These are phyloP conservation scores for Rhynchophorus ferrugineus DNA, from an alignment of 1,140 invertebrate genomes.

Conservation along the genomic window DNA sequence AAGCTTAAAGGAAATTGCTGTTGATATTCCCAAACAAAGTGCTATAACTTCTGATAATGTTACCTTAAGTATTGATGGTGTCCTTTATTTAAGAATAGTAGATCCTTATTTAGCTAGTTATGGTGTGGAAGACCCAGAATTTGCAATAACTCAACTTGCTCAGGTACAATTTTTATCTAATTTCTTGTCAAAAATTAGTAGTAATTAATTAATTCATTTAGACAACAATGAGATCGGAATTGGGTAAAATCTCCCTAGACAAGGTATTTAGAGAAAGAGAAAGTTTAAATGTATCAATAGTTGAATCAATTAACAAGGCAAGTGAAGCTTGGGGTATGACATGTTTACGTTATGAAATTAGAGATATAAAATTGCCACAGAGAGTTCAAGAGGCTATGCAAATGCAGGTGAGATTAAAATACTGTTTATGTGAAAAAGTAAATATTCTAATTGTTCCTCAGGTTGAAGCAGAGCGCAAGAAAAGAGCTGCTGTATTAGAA, in stretches of 20 bases:
- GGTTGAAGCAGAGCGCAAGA: constrained; percentile 92
- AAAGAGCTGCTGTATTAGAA: constrained; percentile 93
- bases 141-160: constrained; percentile 96
- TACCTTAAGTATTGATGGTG: constrained; percentile 92
- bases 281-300: constrained; percentile 91
- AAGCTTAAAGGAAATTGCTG: constrained; percentile 97
- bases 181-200: neutral
- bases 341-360: constrained; percentile 97
- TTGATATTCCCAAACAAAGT: constrained; percentile 97
- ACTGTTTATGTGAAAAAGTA: neutral
- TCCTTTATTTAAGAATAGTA: constrained; percentile 88
- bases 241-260: constrained; percentile 97
- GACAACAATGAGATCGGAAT: constrained; percentile 97
- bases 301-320: constrained; percentile 96
- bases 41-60: constrained; percentile 98
- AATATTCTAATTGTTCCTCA: constrained; percentile 4
- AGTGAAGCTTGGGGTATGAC: constrained; percentile 95
- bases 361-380: constrained; percentile 85
- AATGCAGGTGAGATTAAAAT: constrained; percentile 65
- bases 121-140: constrained; percentile 98
- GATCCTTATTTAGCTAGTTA: constrained; percentile 94
- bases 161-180: constrained; percentile 46
- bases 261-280: constrained; percentile 96
- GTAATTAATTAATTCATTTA: constrained; percentile 4
- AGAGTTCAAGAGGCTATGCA: constrained; percentile 99